These are phyloP conservation scores for Dipodomys merriami DNA, from an alignment of 2,113 vertebrate species.

Conservation along the genomic window DNA sequence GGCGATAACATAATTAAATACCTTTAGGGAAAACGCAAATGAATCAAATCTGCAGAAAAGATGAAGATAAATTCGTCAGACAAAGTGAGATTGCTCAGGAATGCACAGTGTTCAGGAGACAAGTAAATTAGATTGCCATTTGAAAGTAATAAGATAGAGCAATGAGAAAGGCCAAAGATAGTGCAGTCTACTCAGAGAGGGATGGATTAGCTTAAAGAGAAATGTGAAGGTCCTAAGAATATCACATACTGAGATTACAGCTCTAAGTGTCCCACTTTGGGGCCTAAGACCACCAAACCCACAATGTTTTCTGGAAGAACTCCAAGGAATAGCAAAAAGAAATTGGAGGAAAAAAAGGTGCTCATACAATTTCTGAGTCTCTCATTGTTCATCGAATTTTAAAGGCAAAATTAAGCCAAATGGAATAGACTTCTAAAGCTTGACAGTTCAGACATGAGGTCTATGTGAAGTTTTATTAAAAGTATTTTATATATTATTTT, in stretches of 20 bases:
- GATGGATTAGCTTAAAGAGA: background rate
- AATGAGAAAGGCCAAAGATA: background rate
- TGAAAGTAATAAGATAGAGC: constrained; percentile 55
- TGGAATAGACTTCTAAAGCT: background rate
- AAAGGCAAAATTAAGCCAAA: background rate
- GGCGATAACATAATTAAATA: constrained; percentile 70
- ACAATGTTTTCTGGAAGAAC: background rate
- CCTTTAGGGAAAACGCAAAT: constrained; percentile 69
- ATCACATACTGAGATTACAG: background rate
- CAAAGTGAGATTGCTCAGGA: constrained; percentile 42
- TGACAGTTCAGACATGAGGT: background rate
- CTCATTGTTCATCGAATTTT: background rate
- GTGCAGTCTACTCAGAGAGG: background rate
- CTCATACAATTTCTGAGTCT: background rate
- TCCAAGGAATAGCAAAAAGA: background rate
- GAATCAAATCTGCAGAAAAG: constrained; percentile 60
- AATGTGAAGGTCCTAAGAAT: background rate
- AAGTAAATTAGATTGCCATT: constrained; percentile 53
- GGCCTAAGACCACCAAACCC: background rate
- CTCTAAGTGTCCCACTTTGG: background rate
- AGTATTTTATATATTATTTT: background rate
- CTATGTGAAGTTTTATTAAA: background rate
- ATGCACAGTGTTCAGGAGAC: constrained; percentile 27
- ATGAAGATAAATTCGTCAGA: constrained; percentile 69
- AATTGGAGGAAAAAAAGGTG: background rate